phyloP scores from a whole-genome alignment of 2,888 invertebrate species.

The Malthinus seriepunctatus region DNA sequence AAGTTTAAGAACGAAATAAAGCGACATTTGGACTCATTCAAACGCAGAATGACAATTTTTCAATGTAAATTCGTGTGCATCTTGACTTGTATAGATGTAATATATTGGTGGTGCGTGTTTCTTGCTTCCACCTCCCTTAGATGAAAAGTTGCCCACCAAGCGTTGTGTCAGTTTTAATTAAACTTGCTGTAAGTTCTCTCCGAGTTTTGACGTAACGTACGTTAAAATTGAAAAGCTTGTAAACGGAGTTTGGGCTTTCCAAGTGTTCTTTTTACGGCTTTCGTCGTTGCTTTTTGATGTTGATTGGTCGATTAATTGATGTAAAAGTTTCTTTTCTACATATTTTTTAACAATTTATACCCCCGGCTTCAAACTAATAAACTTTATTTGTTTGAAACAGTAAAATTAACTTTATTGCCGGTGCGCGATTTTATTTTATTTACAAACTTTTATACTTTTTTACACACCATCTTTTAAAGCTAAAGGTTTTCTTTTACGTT shows the following conservation, averaged over 20 bases:
- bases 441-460: too few species aligned
- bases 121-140: slow-evolving; percentile 18
- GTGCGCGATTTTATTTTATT: too few species aligned
- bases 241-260: slow-evolving; percentile 12
- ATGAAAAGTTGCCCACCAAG: slow-evolving; percentile 32
- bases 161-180: slow-evolving; percentile 40
- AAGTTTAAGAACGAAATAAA: slow-evolving; percentile 27
- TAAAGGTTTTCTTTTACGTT: too few species aligned
- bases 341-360: slow-evolving; percentile 7
- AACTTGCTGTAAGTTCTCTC: slow-evolving; percentile 38
- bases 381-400: too few species aligned
- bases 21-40: slow-evolving; percentile 29
- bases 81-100: slow-evolving; percentile 23
- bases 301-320: slow-evolving; percentile 11
- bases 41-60: slow-evolving; percentile 34
- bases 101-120: slow-evolving; percentile 28
- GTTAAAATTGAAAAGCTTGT: slow-evolving; percentile 39
- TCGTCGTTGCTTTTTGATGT: slow-evolving; percentile 14
- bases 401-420: too few species aligned
- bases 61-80: slow-evolving; percentile 34
- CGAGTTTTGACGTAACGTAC: slow-evolving; percentile 40
- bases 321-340: slow-evolving; percentile 7
- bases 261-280: slow-evolving; percentile 19
- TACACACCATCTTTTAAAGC: too few species aligned
- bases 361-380: neutral